Conservation (phyloP, 2,113 vertebrate genomes). For the Saguinus midas region DNA sequence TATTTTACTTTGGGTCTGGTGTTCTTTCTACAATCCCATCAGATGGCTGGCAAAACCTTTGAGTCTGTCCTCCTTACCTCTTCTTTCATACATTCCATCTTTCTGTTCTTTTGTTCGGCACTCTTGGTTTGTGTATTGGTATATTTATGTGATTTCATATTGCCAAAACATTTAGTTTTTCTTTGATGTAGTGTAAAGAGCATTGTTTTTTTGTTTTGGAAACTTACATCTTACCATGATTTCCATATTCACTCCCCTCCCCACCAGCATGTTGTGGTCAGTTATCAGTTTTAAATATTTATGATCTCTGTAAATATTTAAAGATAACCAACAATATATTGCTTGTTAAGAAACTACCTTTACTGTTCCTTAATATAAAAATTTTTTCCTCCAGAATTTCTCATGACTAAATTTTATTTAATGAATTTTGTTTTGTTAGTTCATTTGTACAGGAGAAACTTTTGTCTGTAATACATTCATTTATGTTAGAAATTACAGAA, state of each 20-base stretch:
- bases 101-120: neutral
- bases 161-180: conserved; percentile 13
- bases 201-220: conserved; percentile 43
- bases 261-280: neutral
- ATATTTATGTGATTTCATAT: neutral
- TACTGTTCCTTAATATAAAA: conserved; percentile 17
- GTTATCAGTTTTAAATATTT: conserved; percentile 34
- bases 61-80: neutral
- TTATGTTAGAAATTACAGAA: conserved; percentile 33
- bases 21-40: neutral
- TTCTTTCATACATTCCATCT: neutral
- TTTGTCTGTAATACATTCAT: conserved; percentile 6
- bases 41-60: neutral
- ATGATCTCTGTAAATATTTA: conserved; percentile 9
- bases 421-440: conserved; percentile 27
- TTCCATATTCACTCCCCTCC: neutral
- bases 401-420: conserved; percentile 31
- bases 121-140: neutral
- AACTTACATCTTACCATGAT: conserved; percentile 11
- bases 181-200: neutral
- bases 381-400: conserved; percentile 35
- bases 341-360: conserved; percentile 24
- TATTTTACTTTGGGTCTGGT: neutral
- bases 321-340: neutral
- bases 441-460: conserved; percentile 28